These are phyloP conservation scores for Scomber scombrus DNA, from an alignment of 2,113 vertebrate species.

Conservation along the genomic window DNA sequence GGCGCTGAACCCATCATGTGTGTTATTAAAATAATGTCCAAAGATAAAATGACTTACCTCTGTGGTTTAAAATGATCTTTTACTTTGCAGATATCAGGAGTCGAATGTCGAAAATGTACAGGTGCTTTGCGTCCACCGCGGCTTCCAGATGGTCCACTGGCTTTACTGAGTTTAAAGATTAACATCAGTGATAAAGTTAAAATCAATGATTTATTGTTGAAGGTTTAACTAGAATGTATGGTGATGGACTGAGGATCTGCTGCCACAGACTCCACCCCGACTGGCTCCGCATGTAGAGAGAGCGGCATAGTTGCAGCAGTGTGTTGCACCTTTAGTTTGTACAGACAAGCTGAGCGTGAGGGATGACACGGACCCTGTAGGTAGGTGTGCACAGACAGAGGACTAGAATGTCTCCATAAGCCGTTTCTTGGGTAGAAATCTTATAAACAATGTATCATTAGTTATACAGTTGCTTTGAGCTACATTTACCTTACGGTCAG, in stretches of 20 bases:
- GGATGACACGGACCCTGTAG: no score
- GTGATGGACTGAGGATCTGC: not conserved
- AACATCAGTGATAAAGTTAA: not conserved
- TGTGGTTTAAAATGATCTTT: not conserved
- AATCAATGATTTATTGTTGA: not conserved
- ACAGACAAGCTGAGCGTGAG: not conserved
- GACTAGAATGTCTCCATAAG: no score
- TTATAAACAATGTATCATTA: not conserved
- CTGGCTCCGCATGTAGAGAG: not conserved
- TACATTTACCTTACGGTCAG: no score
- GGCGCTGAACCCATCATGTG: no score
- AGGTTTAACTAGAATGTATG: not conserved
- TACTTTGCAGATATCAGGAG: not conserved
- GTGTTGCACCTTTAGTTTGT: no score
- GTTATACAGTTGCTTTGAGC: no score
- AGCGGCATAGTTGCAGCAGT: not conserved
- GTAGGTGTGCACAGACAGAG: no score
- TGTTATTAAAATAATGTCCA: not conserved
- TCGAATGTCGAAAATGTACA: not conserved
- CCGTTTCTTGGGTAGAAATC: no score
- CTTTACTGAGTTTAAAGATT: not conserved
- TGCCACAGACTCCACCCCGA: not conserved
- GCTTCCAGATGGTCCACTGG: no score
- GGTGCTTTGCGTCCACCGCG: not conserved
- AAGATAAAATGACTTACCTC: not conserved